phyloP scores from a whole-genome alignment of 2,888 invertebrate genomes.

The Cabera pusaria region DNA sequence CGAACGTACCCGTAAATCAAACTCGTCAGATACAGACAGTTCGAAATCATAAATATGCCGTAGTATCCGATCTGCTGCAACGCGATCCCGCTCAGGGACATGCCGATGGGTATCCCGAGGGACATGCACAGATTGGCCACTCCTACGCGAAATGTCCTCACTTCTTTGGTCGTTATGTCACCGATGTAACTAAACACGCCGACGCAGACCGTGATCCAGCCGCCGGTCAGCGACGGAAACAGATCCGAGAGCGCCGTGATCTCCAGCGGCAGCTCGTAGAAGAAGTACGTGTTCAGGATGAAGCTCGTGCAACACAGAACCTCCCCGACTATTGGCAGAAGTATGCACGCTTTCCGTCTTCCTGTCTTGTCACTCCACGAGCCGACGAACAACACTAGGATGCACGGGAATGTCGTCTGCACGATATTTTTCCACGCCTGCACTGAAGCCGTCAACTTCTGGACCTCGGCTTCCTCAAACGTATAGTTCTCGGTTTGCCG shows the following conservation, averaged over 20 bases:
- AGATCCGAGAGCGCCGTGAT: conserved; percentile 80
- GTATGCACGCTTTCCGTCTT: conserved; percentile 82
- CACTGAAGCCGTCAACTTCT: conserved; percentile 82
- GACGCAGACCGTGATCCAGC: conserved; percentile 84
- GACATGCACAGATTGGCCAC: conserved; percentile 85
- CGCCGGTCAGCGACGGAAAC: conserved; percentile 82
- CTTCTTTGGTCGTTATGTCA: conserved; percentile 83
- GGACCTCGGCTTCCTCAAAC: conserved; percentile 85
- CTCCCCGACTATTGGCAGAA: conserved; percentile 82
- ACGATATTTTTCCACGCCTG: conserved; percentile 83
- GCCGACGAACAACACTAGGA: conserved; percentile 83
- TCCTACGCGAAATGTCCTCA: conserved; percentile 85
- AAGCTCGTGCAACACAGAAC: conserved; percentile 77
- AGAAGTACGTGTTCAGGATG: conserved; percentile 82
- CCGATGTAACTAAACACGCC: conserved; percentile 86
- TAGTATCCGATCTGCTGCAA: conserved; percentile 77
- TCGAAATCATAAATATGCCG: conserved; percentile 77
- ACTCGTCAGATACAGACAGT: conserved; percentile 77
- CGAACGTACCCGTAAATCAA: conserved; percentile 76
- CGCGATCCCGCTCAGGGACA: conserved; percentile 81
- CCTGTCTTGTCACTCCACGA: conserved; percentile 85
- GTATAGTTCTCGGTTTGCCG: conserved; percentile 89
- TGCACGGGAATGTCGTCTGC: conserved; percentile 81
- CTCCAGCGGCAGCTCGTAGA: conserved; percentile 83
- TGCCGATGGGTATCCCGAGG: conserved; percentile 84